phyloP scores from a whole-genome alignment of 2,888 invertebrate species.

The Phyto melanocephala region DNA sequence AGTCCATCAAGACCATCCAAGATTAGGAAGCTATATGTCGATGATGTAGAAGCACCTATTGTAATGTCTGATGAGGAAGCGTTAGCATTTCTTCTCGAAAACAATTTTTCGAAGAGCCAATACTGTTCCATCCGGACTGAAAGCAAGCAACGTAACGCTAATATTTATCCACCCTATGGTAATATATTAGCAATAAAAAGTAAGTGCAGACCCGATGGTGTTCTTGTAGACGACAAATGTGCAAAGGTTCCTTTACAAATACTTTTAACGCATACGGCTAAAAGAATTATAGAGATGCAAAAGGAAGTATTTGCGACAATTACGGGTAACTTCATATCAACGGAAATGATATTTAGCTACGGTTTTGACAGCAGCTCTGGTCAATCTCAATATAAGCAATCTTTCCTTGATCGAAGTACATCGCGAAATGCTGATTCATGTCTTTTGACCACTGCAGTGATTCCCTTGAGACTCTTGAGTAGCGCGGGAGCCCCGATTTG shows the following conservation, averaged over 20 bases:
- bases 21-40: conserved; percentile 33
- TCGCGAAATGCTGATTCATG: conserved; percentile 10
- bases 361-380: conserved; percentile 3
- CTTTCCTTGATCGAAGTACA: conserved; percentile 1
- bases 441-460: neutral
- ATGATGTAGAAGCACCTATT: conserved; percentile 43
- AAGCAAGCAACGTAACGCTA: conserved; percentile 28
- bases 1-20: conserved; percentile 16
- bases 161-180: conserved; percentile 29
- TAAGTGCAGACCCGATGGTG: conserved; percentile 42
- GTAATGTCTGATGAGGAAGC: conserved; percentile 42
- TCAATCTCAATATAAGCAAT: conserved; percentile 4
- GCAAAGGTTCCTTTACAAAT: conserved; percentile 7
- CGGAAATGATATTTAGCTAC: conserved; percentile 2
- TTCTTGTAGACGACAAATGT: conserved; percentile 23
- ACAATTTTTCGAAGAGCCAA: conserved; percentile 38
- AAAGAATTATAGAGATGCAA: conserved; percentile 8
- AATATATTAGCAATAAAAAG: conserved; percentile 43
- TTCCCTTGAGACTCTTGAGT: conserved; percentile 20
- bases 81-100: neutral
- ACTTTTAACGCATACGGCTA: neutral
- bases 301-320: conserved; percentile 1
- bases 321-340: conserved; percentile 2
- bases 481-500: conserved; percentile 17
- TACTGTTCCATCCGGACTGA: conserved; percentile 22